Evolutionary conservation across 1,140 invertebrate species (phyloP), one percentile per base, ranked within the genome.

Genomic region (Papilio polyxenes): DNA sequence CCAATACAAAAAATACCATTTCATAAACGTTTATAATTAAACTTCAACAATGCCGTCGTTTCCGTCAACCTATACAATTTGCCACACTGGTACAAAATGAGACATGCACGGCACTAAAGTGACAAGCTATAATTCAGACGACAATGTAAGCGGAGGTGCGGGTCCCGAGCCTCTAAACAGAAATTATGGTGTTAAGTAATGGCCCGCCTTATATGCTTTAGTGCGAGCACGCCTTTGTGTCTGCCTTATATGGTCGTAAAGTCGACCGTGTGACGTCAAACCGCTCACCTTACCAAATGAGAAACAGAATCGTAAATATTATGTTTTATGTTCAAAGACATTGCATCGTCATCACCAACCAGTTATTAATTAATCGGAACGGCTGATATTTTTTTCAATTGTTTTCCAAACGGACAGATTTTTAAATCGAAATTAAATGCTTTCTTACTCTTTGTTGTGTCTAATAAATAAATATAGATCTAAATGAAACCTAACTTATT

Each of bases 121-220:
- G 92, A 90, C 91, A 85, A 80, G 83, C 78, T 82, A 87, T 91
- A 90, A 93, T 91, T 92, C 88, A 90, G 83, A 87, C 81, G 84
- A 92, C 90, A 90, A 87, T 87, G 89, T 88, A 87, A 82, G 85
- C 85, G 83, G 81, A 89, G 89, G 90, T 87, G 89, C 81, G 83
- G 78, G 84, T 82, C 82, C 81, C 80, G 59, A 4, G 23, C 56
- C 88, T 86, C 86, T 91, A 90, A 92, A 88, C 87, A 90, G 85
- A 87, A 93, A 88, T 92, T 91, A 93, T 88, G 88, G 89, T 88
- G 87, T 87, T 89, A 88, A 90, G 88, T 92, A 91, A 91, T 88
- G 84, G 88, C 82, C 40, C 81, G 83, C 83, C 83, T 87, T 88
- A 87, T 87, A 85, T 82, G 83, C 81, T 82, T 85, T 80, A 83